Base-by-base conservation (phyloP, 2,888 invertebrate genomes). In the Antheraea yamamai region DNA sequence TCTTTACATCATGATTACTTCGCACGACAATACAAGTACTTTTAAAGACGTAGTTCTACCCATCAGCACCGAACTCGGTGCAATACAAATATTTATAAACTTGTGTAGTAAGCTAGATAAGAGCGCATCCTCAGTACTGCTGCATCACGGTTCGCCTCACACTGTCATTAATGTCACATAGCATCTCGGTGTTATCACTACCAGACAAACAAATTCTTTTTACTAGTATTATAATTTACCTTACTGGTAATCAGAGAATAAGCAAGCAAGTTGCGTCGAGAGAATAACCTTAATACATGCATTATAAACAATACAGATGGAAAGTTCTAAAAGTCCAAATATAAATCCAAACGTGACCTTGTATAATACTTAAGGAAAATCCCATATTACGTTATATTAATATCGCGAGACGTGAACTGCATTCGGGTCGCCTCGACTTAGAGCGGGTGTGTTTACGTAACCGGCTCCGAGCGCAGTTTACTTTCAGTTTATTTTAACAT, bases 401-500 rank as follows among this genome's bases (percentile, higher is more conserved):
- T 16, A 66, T 30, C 26, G 64, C 16, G 16, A n/a, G 6, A 30
- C 64, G 64, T 66, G 20, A 66, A 66, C 30, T 30, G 30, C 64
- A 26, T 66, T 66, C 4, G 26, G 30, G 16, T 66, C 26, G 16
- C 16, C 16, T 26, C 16, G 14, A 16, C 16, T 64, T 26, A 6
- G 64, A 30, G 26, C 64, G 6, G 23, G 23, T 64, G 64, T 4
- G 16, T 26, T 66, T 16, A 30, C 64, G 26, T 16, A 30, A 66
- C 61, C 61, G 61, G 61, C 23, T 61, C 61, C 23, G 6, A 30
- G 30, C 26, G 26, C 64, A 66, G 4, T 66, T 30, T 30, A 66
- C 64, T 66, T 66, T 66, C 64, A 30, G 64, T 30, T 66, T 66
- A 66, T 66, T 66, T 66, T 66, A 30, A 30, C 30, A 66, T 66